A percentile compares a stretch with the other conserved stretches of the same genome.
phyloP scores from a whole-genome alignment of 2,888 invertebrate species.

The Catocala sponsa region DNA sequence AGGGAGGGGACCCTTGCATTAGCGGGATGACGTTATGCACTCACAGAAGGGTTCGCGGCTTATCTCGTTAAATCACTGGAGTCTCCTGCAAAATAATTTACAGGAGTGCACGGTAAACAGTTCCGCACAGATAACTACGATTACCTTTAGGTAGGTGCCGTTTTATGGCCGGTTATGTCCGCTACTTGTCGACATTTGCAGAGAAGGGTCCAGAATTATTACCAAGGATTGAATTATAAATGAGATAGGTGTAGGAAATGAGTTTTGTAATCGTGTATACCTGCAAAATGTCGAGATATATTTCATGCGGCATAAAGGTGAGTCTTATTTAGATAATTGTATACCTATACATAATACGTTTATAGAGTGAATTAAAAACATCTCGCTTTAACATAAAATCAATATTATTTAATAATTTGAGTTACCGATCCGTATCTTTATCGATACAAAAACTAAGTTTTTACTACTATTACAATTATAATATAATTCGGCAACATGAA shows the following conservation, averaged over 20 bases:
- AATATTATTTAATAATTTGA: too few relatives aligned
- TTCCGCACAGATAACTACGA: slow-evolving; percentile 58
- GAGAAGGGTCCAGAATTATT: slow-evolving; percentile 50
- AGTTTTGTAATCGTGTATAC: slow-evolving; percentile 9
- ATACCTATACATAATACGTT: too few relatives aligned
- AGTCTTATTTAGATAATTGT: too few relatives aligned
- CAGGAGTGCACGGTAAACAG: slow-evolving; percentile 56
- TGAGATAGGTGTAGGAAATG: slow-evolving; percentile 36
- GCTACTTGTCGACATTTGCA: slow-evolving; percentile 42
- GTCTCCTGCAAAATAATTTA: slow-evolving; percentile 71
- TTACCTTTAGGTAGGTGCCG: slow-evolving; percentile 57
- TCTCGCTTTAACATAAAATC: too few relatives aligned
- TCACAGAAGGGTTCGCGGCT: slow-evolving; percentile 80
- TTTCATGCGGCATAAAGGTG: too few relatives aligned
- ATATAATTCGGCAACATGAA: too few relatives aligned
- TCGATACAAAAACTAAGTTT: too few relatives aligned
- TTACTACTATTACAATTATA: too few relatives aligned
- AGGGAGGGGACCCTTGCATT: slow-evolving; percentile 83
- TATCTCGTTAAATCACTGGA: slow-evolving; percentile 81
- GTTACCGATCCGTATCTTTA: too few relatives aligned
- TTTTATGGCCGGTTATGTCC: slow-evolving; percentile 59
- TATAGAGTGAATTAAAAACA: too few relatives aligned
- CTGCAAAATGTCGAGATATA: background rate
- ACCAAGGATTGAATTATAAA: slow-evolving; percentile 49
- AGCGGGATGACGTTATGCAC: slow-evolving; percentile 87